These are phyloP conservation scores for Tragopan temminckii DNA, from an alignment of 2,797 vertebrate species.

Conservation along the genomic window DNA sequence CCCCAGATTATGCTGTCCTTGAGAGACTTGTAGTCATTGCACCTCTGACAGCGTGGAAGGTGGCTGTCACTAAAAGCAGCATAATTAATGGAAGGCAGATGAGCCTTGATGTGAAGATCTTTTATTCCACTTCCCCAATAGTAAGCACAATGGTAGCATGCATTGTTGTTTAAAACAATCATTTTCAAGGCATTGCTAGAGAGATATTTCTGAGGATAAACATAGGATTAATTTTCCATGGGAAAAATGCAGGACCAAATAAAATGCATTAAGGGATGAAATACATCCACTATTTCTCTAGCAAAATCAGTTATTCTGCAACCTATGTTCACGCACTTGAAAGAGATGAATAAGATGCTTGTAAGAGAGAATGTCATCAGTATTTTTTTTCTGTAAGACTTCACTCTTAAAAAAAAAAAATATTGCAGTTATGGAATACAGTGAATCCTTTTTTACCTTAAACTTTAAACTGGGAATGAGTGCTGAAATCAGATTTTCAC, in stretches of 20 bases:
- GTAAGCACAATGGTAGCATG: background rate
- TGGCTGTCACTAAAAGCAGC: background rate
- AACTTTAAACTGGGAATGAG: background rate
- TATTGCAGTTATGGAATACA: background rate
- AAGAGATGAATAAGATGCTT: background rate
- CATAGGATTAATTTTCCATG: background rate
- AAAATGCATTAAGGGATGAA: constrained; percentile 8
- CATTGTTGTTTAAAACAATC: background rate
- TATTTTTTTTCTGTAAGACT: background rate
- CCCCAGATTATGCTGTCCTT: rapidly evolving
- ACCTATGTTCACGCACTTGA: background rate
- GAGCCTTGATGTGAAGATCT: background rate
- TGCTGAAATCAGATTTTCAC: background rate
- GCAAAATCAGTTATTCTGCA: background rate
- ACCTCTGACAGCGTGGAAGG: background rate
- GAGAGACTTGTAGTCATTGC: background rate
- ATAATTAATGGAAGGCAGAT: background rate
- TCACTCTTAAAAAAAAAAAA: background rate
- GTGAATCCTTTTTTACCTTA: background rate
- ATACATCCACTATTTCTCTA: background rate
- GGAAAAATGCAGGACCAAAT: background rate
- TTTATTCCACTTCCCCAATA: background rate
- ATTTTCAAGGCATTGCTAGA: background rate
- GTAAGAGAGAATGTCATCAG: background rate
- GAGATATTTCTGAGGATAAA: background rate